Evolutionary conservation across 2,888 invertebrate genomes (phyloP), one percentile per base, ranked within the genome.

Genomic region (Parelbella ahira): DNA sequence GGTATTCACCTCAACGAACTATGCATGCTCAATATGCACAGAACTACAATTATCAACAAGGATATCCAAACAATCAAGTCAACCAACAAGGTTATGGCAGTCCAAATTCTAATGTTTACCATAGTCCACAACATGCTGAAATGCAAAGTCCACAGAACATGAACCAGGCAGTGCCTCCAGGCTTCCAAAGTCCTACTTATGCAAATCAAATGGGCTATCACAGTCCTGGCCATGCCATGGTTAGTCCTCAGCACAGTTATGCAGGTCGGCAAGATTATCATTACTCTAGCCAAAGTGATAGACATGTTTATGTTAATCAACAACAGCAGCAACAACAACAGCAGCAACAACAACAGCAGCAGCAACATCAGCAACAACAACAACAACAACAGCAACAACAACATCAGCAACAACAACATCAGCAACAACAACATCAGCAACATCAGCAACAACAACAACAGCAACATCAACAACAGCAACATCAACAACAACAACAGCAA

Each of bases 101-200:
- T 56, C 78, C 86, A 7, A 80, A 63, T 48, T 68, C 77, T 8
- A 77, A 69, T 46, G 53, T 74, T 2, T 87, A 88, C 45, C 78
- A 77, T 23, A 87, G 82, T 53, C 83, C 83, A 1, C 81, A 81
- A 54, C 82, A 84, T 20, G 60, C 76, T 7, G 79, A 81, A 18
- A 71, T 81, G 65, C 84, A 82, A 51, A 81, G 78, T 47, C 75
- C 83, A 29, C 86, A 84, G 47, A 73, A 72, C 11, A 68, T 80
- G 55, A 75, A 69, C 39, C 65, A 74, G 1, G 60, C 75, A 32
- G 75, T 79, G 5, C 77, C 80, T 13, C 72, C 71, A 8, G 88
- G 78, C 32, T 87, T 78, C 45, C 86, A 77, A 50, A 88, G 82
- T 50, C 84, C 82, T 3, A 77, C 77, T 25, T 86, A 78, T 56